Evolutionary conservation across 2,888 invertebrate species (phyloP), one percentile per base, ranked within the genome.

Genomic region (Brachypalpus laphriformis): DNA sequence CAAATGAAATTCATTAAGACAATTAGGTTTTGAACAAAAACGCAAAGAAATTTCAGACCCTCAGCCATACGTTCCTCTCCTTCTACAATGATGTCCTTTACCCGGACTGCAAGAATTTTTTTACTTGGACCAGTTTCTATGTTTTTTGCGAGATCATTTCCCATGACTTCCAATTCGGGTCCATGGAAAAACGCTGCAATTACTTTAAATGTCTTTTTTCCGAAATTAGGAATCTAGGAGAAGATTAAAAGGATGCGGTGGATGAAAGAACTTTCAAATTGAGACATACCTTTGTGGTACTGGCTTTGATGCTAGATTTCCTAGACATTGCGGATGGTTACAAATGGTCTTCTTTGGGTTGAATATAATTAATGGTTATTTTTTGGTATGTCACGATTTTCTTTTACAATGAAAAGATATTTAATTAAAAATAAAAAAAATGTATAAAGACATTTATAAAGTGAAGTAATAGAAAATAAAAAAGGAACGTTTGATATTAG

Each of bases 1-100:
- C 22, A 63, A 61, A 75, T 56, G n/a, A 71, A 76, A 70, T 56
- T 82, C 76, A 82, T 82, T 82, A 76, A 49, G 63, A 61, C 70
- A 61, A 71, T 70, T 49, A 65, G 57, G 22, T 81, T 70, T 66
- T 59, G n/a, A 28, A 51, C 49, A 47, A 70, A 49, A 56, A 18
- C 1, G 9, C 5, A 47, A 57, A 51, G 20, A 14, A 20, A 61
- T 59, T 40, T 59, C 59, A 31, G 37, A 74, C 75, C 80, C 34
- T 65, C 51, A 11, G 34, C 2, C 40, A 11, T 8, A 25, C 18
- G 42, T 5, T n/a, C 49, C 47, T 47, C 22, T 37, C n/a, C 54
- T 51, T 3, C 49, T 22, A 28, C 22, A 11, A 2, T 16, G 5
- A 16, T 1, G 28, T 31, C 70, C 28, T 31, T 45, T 47, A 82